phyloP scores from a whole-genome alignment of 2,888 invertebrate species.

The Hesperia comma region DNA sequence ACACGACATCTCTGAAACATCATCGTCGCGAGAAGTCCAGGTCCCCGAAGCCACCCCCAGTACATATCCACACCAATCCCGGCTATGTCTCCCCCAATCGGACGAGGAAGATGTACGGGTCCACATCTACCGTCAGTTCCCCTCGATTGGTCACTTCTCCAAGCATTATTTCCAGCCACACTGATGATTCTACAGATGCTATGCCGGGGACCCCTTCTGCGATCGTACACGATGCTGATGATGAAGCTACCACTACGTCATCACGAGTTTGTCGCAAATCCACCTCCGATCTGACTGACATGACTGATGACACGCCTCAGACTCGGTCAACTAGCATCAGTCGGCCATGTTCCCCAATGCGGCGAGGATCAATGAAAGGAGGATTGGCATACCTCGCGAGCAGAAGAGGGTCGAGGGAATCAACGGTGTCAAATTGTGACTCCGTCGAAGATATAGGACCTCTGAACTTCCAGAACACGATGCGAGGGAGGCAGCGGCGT shows the following conservation, averaged over 20 bases:
- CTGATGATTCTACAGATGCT: conserved; percentile 74
- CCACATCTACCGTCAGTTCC: conserved; percentile 76
- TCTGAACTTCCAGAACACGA: conserved; percentile 90
- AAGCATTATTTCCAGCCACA: conserved; percentile 79
- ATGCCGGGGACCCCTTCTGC: conserved; percentile 74
- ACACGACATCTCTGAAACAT: conserved; percentile 74
- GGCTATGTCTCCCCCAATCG: conserved; percentile 84
- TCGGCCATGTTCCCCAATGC: conserved; percentile 86
- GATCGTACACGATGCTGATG: conserved; percentile 70
- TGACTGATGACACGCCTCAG: conserved; percentile 83
- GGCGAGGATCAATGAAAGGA: conserved; percentile 87
- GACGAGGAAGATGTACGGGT: conserved; percentile 70
- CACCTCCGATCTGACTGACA: conserved; percentile 89
- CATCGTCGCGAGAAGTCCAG: conserved; percentile 72
- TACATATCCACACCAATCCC: conserved; percentile 85
- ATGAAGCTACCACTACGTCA: conserved; percentile 74
- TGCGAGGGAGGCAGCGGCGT: conserved; percentile 89
- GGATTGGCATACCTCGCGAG: conserved; percentile 93
- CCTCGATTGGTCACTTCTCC: conserved; percentile 74
- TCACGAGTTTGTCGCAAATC: conserved; percentile 87
- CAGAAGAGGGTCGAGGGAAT: conserved; percentile 91
- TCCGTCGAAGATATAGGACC: conserved; percentile 90
- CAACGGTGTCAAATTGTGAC: conserved; percentile 88
- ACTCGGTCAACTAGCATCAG: conserved; percentile 85
- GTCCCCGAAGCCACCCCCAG: conserved; percentile 80